Percentiles rank a stretch among this genome's conserved stretches.
These are phyloP conservation scores for Mycogona germanica DNA, from an alignment of 2,888 invertebrate genomes.

Conservation along the genomic window DNA sequence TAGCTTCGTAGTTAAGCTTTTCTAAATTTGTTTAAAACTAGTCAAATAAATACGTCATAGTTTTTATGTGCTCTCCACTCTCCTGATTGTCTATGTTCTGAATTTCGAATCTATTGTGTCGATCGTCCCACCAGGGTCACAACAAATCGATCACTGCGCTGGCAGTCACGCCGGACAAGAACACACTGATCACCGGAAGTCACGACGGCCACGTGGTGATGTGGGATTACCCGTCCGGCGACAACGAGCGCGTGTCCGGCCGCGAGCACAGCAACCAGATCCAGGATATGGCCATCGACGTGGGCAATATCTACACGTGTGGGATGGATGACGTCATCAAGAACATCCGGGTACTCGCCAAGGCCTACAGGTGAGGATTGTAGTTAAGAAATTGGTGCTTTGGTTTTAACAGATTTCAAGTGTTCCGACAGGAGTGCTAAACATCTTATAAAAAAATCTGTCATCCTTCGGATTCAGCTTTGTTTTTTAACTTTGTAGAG, in stretches of 20 bases:
- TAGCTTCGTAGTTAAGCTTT: too few relatives aligned
- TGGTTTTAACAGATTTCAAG: too few relatives aligned
- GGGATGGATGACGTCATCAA: constrained; percentile 90
- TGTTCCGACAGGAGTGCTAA: too few relatives aligned
- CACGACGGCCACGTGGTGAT: constrained; percentile 81
- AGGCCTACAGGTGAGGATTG: constrained; percentile 43
- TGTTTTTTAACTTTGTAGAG: neutral
- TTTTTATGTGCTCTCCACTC: constrained; percentile 4
- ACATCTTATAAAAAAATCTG: too few relatives aligned
- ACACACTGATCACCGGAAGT: constrained; percentile 78
- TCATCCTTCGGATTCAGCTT: neutral
- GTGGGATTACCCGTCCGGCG: constrained; percentile 71
- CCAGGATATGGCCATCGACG: constrained; percentile 67
- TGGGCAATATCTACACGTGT: constrained; percentile 59
- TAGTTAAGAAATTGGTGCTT: too few relatives aligned
- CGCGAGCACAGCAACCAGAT: constrained; percentile 94
- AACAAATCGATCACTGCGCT: constrained; percentile 95
- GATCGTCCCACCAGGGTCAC: constrained; percentile 54
- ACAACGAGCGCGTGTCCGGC: constrained; percentile 66
- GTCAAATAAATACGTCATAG: too few relatives aligned
- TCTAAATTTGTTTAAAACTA: too few relatives aligned
- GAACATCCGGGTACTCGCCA: constrained; percentile 33
- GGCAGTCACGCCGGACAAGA: constrained; percentile 56
- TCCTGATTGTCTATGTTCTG: constrained; percentile 20
- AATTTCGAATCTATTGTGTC: constrained; percentile 7